A percentile compares a stretch with the other conserved stretches of the same genome.
These are phyloP conservation scores for Scaptomyza polygonia DNA, from an alignment of 2,888 invertebrate species.

Conservation along the genomic window DNA sequence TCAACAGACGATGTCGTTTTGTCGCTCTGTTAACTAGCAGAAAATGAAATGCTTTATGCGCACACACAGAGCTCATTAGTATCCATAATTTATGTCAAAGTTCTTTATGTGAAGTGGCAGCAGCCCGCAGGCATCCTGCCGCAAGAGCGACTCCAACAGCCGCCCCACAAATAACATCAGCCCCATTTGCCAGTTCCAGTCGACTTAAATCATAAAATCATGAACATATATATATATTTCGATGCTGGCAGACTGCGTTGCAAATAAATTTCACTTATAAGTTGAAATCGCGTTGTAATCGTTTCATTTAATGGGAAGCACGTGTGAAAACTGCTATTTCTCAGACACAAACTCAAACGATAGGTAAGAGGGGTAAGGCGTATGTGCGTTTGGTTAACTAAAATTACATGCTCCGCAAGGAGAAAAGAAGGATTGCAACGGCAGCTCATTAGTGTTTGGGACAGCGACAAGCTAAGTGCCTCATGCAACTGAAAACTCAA, in stretches of 20 bases:
- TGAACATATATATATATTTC: conserved; percentile 36
- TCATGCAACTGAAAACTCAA: conserved; percentile 7
- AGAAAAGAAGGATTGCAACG: conserved; percentile 34
- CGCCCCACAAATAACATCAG: conserved; percentile 44
- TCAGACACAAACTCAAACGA: conserved; percentile 37
- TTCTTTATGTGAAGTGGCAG: conserved; percentile 72
- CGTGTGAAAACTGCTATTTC: conserved; percentile 80
- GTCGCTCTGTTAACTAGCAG: conserved; percentile 33
- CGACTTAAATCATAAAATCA: conserved; percentile 67
- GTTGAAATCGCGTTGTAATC: conserved; percentile 77
- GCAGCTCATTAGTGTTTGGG: conserved; percentile 73
- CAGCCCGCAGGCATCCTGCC: conserved; percentile 18
- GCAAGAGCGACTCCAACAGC: conserved; percentile 27
- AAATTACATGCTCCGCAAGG: conserved; percentile 4
- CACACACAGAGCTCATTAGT: conserved; percentile 74
- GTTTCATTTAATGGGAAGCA: conserved; percentile 82
- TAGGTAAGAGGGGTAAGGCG: conserved; percentile 10
- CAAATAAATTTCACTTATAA: conserved; percentile 82
- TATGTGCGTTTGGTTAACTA: conserved; percentile 5
- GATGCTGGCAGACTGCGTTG: conserved; percentile 41
- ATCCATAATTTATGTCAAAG: conserved; percentile 79
- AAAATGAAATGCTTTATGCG: conserved; percentile 67
- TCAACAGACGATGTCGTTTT: conserved; percentile 27
- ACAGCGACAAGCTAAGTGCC: conserved; percentile 49
- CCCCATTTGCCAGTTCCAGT: conserved; percentile 24